Percentiles rank a stretch among this genome's conserved stretches.
Conservation (phyloP, 1,140 invertebrate species). For the Ceratina australensis region DNA sequence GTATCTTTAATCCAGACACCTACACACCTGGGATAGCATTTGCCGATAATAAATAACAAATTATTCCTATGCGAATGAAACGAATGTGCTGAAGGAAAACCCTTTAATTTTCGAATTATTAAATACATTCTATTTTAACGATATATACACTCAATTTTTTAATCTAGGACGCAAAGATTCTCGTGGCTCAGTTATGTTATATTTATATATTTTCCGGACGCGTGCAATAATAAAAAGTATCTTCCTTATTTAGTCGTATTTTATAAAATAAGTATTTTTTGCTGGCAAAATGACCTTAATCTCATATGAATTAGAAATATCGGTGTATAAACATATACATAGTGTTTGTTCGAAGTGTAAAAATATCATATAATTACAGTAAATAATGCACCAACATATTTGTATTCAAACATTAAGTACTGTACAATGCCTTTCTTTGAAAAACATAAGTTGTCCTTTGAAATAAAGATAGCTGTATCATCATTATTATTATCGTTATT, state of each 20-base stretch:
- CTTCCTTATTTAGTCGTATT: constrained; percentile 1
- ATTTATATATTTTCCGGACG: constrained; percentile 30
- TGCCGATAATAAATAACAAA: constrained; percentile 25
- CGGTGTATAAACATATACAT: constrained; percentile 40
- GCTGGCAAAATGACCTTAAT: constrained; percentile 25
- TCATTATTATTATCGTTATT: constrained; percentile 21
- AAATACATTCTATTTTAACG: constrained; percentile 74
- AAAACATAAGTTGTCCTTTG: constrained; percentile 41
- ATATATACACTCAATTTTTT: constrained; percentile 62
- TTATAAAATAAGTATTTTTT: constrained; percentile 34
- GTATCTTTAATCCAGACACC: not conserved
- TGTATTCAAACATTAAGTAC: constrained; percentile 59
- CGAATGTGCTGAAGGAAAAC: constrained; percentile 50
- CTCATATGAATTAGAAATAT: constrained; percentile 17
- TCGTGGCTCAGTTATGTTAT: constrained; percentile 35
- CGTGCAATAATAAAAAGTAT: constrained; percentile 43
- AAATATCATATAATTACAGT: constrained; percentile 39
- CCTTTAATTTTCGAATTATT: constrained; percentile 67
- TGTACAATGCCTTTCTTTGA: constrained; percentile 52
- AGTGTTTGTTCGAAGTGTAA: constrained; percentile 31
- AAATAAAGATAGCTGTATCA: constrained; percentile 44
- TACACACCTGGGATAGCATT: too few species aligned
- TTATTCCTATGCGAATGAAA: constrained; percentile 58
- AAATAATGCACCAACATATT: constrained; percentile 41
- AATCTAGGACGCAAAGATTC: constrained; percentile 59